phyloP scores from a whole-genome alignment of 2,113 vertebrate species.

The Eolophus roseicapilla region DNA sequence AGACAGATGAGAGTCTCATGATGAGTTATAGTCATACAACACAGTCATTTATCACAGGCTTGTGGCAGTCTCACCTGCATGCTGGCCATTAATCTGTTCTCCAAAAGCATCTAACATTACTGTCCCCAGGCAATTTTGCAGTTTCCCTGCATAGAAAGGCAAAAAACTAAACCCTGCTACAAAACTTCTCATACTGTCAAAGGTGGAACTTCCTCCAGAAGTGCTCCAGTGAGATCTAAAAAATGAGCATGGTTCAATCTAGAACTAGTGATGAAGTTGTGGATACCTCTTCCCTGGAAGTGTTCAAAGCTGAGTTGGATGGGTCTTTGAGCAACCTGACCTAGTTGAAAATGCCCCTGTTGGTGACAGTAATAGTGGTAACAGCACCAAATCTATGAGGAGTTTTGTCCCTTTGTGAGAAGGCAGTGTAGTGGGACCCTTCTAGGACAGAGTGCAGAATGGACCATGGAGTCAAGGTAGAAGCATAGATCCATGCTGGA shows the following conservation, averaged over 20 bases:
- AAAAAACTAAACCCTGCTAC: neutral
- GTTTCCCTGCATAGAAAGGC: neutral
- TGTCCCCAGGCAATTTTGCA: neutral
- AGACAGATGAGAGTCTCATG: neutral
- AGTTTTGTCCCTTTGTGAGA: neutral
- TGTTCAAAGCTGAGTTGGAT: neutral
- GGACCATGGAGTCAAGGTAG: neutral
- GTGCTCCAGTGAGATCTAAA: neutral
- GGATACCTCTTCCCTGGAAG: neutral
- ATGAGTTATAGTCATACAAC: neutral
- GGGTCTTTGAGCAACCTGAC: neutral
- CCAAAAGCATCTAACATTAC: neutral
- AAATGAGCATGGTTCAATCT: neutral
- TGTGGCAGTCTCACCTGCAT: neutral
- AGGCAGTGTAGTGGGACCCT: fast-evolving
- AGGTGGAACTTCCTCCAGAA: neutral
- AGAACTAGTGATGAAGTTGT: neutral
- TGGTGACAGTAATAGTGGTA: neutral
- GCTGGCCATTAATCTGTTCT: neutral
- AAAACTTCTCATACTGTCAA: neutral
- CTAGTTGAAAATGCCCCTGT: neutral
- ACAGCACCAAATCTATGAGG: fast-evolving
- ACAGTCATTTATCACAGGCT: neutral
- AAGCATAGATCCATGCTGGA: neutral
- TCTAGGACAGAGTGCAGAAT: neutral